A percentile compares a stretch with the other conserved stretches of the same genome.
These are phyloP conservation scores for Ispidina lecontei DNA, from an alignment of 2,797 vertebrate species.

Conservation along the genomic window DNA sequence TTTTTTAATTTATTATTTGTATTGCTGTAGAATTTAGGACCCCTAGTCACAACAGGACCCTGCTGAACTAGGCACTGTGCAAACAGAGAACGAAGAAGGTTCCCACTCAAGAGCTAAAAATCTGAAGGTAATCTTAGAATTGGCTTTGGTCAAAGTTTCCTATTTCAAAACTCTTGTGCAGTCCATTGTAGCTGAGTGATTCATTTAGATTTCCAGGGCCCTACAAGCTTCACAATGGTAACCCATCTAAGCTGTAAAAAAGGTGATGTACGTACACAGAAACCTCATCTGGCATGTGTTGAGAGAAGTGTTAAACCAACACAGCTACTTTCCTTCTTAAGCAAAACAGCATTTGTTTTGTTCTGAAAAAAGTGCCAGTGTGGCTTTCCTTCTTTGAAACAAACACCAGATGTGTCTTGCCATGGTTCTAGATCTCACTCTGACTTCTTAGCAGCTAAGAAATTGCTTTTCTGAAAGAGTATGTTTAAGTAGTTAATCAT, in stretches of 20 bases:
- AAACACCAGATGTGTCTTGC: background rate
- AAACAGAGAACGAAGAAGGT: background rate
- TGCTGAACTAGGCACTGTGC: conserved; percentile 61
- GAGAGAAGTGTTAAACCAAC: background rate
- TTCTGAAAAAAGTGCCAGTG: background rate
- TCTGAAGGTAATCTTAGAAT: background rate
- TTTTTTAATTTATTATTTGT: conserved; percentile 61
- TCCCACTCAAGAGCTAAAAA: background rate
- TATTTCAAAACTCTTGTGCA: background rate
- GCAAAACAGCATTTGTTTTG: background rate
- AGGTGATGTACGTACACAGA: conserved; percentile 9
- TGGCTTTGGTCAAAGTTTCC: background rate
- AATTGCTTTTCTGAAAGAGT: conserved; percentile 39
- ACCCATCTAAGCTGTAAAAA: background rate
- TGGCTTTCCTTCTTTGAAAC: background rate
- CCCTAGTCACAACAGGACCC: conserved; percentile 8
- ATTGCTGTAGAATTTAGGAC: conserved; percentile 48
- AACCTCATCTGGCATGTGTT: background rate
- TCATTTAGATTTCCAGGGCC: background rate
- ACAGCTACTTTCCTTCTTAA: background rate
- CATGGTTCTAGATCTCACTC: background rate
- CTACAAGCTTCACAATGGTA: background rate
- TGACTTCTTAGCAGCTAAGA: conserved; percentile 24
- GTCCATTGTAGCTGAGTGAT: background rate
- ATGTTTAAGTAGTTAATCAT: conserved; percentile 19